Conservation (phyloP, 2,797 vertebrate species). For the Sebastes steindachneri region DNA sequence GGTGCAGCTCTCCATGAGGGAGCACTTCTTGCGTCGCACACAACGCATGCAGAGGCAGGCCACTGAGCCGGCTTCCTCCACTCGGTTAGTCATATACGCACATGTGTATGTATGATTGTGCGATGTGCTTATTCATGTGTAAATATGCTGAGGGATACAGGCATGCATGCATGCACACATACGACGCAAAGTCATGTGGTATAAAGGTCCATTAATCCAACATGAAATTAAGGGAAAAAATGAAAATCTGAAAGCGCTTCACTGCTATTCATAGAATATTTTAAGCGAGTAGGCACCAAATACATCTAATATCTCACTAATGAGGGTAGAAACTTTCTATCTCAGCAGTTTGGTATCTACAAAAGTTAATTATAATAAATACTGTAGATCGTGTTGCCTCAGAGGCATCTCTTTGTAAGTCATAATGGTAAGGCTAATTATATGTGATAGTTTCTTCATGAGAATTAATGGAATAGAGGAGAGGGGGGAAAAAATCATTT, state of each 20-base stretch:
- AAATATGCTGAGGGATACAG: slow-evolving; percentile 4
- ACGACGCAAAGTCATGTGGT: background rate
- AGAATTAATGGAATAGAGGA: slow-evolving; percentile 33
- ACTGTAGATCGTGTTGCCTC: slow-evolving; percentile 13
- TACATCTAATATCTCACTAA: background rate
- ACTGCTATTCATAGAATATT: background rate
- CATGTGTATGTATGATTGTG: background rate
- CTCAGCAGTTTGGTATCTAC: background rate
- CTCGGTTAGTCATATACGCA: slow-evolving; percentile 83
- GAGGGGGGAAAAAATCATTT: background rate
- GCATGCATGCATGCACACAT: background rate
- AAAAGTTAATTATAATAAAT: slow-evolving; percentile 49
- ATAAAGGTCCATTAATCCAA: background rate
- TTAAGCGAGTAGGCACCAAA: background rate
- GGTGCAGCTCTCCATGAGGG: slow-evolving; percentile 97
- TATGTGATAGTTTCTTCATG: slow-evolving; percentile 32
- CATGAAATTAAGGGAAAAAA: background rate
- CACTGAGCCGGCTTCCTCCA: slow-evolving; percentile 94
- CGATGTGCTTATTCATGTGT: slow-evolving; percentile 7
- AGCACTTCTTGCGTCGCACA: slow-evolving; percentile 92
- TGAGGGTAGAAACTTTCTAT: background rate
- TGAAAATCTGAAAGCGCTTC: background rate
- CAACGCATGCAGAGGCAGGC: slow-evolving; percentile 94
- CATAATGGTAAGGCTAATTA: slow-evolving; percentile 46
- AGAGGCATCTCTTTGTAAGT: slow-evolving; percentile 5